A percentile compares a stretch with the other conserved stretches of the same genome.
These are phyloP conservation scores for Eremophila alpestris DNA, from an alignment of 2,797 vertebrate genomes.

Conservation along the genomic window DNA sequence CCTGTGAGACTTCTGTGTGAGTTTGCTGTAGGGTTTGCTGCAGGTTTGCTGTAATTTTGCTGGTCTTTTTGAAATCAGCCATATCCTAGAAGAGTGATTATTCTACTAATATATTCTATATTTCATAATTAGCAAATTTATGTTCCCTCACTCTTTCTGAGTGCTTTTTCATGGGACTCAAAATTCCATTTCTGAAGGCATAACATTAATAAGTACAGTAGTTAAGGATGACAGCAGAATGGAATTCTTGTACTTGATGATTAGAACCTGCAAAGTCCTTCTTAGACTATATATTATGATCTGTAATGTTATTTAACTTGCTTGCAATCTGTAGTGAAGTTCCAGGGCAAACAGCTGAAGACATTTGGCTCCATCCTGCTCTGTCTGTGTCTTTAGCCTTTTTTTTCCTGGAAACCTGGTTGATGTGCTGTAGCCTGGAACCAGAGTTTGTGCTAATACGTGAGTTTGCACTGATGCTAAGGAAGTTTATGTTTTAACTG, in stretches of 20 bases:
- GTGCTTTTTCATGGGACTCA: neutral
- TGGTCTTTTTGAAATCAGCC: neutral
- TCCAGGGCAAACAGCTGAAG: neutral
- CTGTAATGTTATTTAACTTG: neutral
- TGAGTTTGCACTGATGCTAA: neutral
- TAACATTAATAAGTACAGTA: constrained; percentile 1
- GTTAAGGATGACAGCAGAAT: neutral
- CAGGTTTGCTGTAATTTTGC: neutral
- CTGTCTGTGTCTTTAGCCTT: neutral
- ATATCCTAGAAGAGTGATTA: neutral
- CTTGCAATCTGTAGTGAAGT: neutral
- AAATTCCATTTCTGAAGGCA: neutral
- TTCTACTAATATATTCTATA: neutral
- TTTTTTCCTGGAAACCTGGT: neutral
- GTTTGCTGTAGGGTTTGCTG: neutral
- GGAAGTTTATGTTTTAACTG: neutral
- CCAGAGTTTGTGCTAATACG: neutral
- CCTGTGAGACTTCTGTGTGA: neutral
- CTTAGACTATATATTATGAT: neutral
- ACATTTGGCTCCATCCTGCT: neutral
- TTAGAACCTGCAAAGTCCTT: neutral
- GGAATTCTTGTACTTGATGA: neutral
- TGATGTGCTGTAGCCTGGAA: neutral
- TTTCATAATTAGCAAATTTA: neutral
- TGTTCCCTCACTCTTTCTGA: neutral